Evolutionary conservation across 2,113 vertebrate genomes (phyloP).

Genomic region (Petroica traversi): DNA sequence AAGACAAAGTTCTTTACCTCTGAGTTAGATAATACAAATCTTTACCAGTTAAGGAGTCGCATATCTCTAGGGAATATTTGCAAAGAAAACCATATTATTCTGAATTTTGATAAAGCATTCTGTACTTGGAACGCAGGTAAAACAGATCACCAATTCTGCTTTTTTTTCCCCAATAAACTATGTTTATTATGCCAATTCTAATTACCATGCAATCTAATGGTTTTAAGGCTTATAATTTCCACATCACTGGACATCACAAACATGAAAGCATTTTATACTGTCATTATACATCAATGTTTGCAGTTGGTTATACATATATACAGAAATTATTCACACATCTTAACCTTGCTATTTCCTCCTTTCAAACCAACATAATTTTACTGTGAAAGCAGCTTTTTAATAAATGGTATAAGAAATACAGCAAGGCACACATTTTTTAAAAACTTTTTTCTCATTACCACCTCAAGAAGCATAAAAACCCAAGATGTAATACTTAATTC

Average conservation of each 20-base stretch:
- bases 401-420: slow-evolving; percentile 89
- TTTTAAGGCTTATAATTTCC: slow-evolving; percentile 90
- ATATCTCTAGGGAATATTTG: background rate
- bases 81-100: background rate
- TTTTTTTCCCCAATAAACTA: slow-evolving; percentile 82
- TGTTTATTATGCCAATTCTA: slow-evolving; percentile 90
- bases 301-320: slow-evolving; percentile 90
- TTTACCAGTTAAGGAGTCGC: background rate
- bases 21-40: background rate
- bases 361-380: slow-evolving; percentile 78
- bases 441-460: slow-evolving; percentile 76
- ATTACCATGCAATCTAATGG: slow-evolving; percentile 94
- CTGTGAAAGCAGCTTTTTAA: slow-evolving; percentile 85
- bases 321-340: slow-evolving; percentile 86
- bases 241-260: slow-evolving; percentile 91
- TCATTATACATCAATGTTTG: slow-evolving; percentile 86
- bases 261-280: slow-evolving; percentile 87
- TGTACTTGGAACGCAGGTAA: slow-evolving; percentile 67
- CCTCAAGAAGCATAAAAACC: slow-evolving; percentile 80
- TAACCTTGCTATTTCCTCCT: slow-evolving; percentile 82
- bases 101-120: slow-evolving; percentile 18
- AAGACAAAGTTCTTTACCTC: background rate
- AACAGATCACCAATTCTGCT: slow-evolving; percentile 75
- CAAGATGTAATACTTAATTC: slow-evolving; percentile 78
- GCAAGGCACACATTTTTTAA: slow-evolving; percentile 95